Percentiles rank a stretch among this genome's conserved stretches.
These are phyloP conservation scores for Phyllotis vaccarum DNA, from an alignment of 2,797 vertebrate genomes.

Conservation along the genomic window DNA sequence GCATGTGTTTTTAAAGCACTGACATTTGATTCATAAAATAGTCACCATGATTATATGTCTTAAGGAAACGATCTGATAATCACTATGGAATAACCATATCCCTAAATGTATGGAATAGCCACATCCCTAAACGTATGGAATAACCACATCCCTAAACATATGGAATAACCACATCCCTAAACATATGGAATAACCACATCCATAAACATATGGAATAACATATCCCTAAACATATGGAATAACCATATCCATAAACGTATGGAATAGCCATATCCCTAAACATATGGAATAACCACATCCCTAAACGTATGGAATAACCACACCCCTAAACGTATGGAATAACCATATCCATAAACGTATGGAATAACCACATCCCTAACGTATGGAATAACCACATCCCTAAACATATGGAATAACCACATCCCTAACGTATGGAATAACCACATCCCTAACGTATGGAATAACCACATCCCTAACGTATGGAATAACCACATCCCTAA, in stretches of 20 bases:
- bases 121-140: no score
- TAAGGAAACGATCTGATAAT: neutral
- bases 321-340: neutral
- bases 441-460: neutral
- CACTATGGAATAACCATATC: neutral
- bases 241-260: neutral
- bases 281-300: neutral
- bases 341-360: neutral
- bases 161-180: neutral
- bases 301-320: neutral
- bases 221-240: neutral
- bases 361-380: neutral
- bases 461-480: neutral
- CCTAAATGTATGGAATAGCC: no score
- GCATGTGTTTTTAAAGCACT: neutral
- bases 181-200: no score
- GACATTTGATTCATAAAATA: neutral
- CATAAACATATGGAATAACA: neutral
- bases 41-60: neutral
- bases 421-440: neutral
- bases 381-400: neutral
- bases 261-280: neutral
- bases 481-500: neutral
- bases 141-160: neutral
- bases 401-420: neutral